Percentiles rank a stretch among this genome's conserved stretches.
Conservation (phyloP, 2,797 vertebrate species). For the Delichon dasypus region DNA sequence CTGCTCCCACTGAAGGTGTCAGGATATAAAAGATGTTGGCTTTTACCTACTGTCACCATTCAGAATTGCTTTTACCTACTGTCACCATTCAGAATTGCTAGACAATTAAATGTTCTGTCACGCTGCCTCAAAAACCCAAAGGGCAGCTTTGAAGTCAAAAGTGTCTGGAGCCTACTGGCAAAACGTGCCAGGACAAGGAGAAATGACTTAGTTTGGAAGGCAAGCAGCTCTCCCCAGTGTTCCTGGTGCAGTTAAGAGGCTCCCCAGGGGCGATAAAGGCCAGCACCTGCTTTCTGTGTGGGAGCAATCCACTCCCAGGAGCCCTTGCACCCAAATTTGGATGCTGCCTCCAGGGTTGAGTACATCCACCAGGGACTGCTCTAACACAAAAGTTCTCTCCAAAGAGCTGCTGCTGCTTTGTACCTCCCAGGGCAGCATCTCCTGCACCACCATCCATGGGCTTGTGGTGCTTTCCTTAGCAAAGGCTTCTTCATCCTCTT, state of each 20-base stretch:
- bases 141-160: not conserved
- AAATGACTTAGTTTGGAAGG: not conserved
- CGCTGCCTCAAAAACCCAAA: not conserved
- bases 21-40: not conserved
- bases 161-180: not conserved
- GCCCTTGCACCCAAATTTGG: too few species aligned
- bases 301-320: not conserved
- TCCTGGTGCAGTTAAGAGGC: not conserved
- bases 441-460: fast-evolving
- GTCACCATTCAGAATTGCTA: too few species aligned
- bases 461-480: not conserved
- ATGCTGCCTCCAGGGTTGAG: not conserved
- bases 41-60: not conserved
- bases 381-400: not conserved
- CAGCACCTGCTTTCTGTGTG: not conserved
- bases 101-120: not conserved
- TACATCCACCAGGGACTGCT: not conserved
- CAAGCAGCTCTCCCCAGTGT: not conserved
- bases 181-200: not conserved
- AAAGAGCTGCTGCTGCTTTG: not conserved
- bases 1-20: not conserved
- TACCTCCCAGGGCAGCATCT: not conserved
- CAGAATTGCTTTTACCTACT: not conserved
- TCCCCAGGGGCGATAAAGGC: not conserved
- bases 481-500: not conserved